Conservation (phyloP, 2,888 invertebrate species). For the Acronicta alni region DNA sequence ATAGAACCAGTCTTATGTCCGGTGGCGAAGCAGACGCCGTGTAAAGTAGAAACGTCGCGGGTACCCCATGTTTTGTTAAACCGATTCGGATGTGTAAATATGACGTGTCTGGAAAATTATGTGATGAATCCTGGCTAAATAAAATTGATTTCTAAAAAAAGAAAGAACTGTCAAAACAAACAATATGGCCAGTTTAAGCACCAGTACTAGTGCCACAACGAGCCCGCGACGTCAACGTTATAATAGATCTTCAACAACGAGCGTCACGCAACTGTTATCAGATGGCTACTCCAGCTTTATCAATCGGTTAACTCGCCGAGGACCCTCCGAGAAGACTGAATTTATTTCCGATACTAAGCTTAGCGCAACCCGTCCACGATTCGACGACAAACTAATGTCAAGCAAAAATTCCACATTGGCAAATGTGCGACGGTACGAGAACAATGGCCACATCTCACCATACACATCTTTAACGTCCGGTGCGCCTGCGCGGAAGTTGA, state of each 20-base stretch:
- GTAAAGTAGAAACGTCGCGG: conserved; percentile 53
- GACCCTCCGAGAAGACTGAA: conserved; percentile 92
- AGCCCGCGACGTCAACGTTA: conserved; percentile 92
- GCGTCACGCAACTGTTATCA: conserved; percentile 95
- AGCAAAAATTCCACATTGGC: conserved; percentile 78
- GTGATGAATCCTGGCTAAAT: conserved; percentile 82
- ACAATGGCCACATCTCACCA: conserved; percentile 80
- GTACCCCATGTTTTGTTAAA: conserved; percentile 51
- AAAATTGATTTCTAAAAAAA: conserved; percentile 65
- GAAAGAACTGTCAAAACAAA: conserved; percentile 49
- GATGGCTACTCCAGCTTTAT: conserved; percentile 96
- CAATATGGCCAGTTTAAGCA: conserved; percentile 79
- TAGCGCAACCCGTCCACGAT: conserved; percentile 73
- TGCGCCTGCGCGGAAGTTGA: conserved; percentile 73
- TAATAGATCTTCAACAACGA: conserved; percentile 93
- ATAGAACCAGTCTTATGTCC: conserved; percentile 79
- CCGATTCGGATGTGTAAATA: conserved; percentile 69
- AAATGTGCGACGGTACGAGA: conserved; percentile 83
- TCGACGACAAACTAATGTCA: conserved; percentile 80
- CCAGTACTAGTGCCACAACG: conserved; percentile 77
- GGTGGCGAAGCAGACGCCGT: conserved; percentile 71
- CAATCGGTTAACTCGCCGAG: conserved; percentile 94
- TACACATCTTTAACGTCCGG: conserved; percentile 77
- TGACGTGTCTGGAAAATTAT: conserved; percentile 74
- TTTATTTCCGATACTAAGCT: conserved; percentile 77